Conservation (phyloP, 37 sponge, comb jelly and placozoan species). For the Aplysina aerophoba region DNA sequence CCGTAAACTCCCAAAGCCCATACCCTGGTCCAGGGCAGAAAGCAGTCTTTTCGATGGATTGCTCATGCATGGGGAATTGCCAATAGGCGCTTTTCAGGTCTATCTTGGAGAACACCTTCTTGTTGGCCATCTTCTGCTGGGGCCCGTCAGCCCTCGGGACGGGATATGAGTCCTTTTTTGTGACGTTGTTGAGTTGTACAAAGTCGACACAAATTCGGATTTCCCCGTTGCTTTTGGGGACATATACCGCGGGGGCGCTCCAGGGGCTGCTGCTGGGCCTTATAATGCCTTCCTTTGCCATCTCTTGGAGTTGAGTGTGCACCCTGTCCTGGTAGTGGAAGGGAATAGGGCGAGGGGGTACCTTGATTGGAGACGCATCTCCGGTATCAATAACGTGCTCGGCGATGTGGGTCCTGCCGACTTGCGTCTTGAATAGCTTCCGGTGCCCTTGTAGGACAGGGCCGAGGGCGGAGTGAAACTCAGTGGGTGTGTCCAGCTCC, state of each 20-base stretch:
- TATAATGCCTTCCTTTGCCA: not conserved
- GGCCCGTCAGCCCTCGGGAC: conserved; percentile 14
- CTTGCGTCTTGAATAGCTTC: not conserved
- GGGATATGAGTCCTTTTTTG: conserved; percentile 23
- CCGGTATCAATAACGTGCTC: not conserved
- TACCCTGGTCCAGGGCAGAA: conserved; percentile 34
- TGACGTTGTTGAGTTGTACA: conserved; percentile 17
- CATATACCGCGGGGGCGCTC: not conserved
- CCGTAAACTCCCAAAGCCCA: conserved; percentile 35
- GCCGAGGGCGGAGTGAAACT: not conserved
- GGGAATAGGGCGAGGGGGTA: conserved; percentile 17
- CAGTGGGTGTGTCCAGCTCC: conserved; percentile 1
- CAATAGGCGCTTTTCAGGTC: conserved; percentile 7
- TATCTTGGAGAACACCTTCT: conserved; percentile 9
- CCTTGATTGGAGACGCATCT: conserved; percentile 12
- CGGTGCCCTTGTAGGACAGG: not conserved
- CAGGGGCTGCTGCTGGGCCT: not conserved
- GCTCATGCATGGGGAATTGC: conserved; percentile 3
- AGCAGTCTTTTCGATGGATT: conserved; percentile 13
- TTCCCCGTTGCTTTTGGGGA: conserved; percentile 3
- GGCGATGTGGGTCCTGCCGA: conserved; percentile 1
- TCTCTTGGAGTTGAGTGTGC: not conserved
- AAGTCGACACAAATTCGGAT: conserved; percentile 16
- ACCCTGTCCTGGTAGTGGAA: conserved; percentile 23
- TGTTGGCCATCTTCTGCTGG: conserved; percentile 1